Conservation (phyloP, 2,113 vertebrate species). For the Rhadina sibilatrix region DNA sequence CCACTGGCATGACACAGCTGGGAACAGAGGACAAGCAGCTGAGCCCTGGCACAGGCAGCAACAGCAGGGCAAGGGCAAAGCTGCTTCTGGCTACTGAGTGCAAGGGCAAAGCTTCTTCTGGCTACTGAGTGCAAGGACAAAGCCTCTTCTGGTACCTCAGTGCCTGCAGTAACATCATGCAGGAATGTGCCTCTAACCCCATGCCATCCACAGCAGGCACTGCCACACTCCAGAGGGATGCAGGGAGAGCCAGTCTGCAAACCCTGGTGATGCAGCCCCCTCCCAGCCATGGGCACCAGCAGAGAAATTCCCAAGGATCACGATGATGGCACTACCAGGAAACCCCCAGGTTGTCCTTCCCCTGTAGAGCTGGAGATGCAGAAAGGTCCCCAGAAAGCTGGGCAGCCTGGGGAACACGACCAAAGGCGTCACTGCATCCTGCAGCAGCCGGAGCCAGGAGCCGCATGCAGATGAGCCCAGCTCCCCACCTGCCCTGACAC, state of each 20-base stretch:
- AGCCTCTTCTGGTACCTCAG: not conserved
- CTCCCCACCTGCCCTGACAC: not conserved
- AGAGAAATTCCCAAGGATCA: not conserved
- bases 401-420: not conserved
- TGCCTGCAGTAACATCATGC: not conserved
- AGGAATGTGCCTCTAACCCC: not conserved
- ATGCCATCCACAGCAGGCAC: not conserved
- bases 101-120: not conserved
- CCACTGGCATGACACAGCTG: not conserved
- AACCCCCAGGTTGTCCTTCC: not conserved
- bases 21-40: not conserved
- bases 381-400: not conserved
- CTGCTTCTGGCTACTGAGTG: not conserved
- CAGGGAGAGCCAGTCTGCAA: not conserved
- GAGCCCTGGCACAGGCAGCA: not conserved
- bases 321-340: not conserved
- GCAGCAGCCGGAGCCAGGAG: not conserved
- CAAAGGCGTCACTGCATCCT: not conserved
- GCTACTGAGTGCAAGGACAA: not conserved
- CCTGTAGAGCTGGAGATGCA: accelerated
- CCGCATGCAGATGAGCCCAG: not conserved
- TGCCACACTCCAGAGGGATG: not conserved
- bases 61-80: not conserved
- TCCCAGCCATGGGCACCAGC: not conserved
- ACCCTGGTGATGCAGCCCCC: not conserved